Conservation (phyloP, 1,140 invertebrate species). For the Drosophila sucinea region DNA sequence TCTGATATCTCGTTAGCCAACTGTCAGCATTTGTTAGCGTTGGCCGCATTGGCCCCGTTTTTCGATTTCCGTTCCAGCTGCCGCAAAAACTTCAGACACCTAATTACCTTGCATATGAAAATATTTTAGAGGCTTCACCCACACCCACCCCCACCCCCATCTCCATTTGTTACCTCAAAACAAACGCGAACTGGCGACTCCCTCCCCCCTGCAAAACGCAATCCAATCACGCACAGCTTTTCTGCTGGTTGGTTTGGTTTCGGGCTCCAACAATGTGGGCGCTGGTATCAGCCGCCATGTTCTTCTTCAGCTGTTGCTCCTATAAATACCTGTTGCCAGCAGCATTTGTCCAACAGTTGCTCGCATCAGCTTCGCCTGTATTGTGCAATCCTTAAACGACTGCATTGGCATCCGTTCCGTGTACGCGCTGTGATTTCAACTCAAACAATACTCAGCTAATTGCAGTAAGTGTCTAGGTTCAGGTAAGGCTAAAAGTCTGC, state of each 20-base stretch:
- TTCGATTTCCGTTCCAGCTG: constrained; percentile 61
- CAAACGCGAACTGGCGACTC: not conserved
- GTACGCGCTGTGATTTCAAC: constrained; percentile 15
- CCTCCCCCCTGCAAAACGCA: not conserved
- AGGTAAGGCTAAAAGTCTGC: constrained; percentile 26
- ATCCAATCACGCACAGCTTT: constrained; percentile 21
- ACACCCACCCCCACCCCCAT: constrained; percentile 16
- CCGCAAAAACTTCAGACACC: constrained; percentile 60
- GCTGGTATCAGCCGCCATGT: constrained; percentile 27
- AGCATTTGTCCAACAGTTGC: constrained; percentile 40
- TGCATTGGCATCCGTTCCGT: constrained; percentile 9
- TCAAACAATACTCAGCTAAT: constrained; percentile 42
- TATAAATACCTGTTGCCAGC: constrained; percentile 59
- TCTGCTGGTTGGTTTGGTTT: constrained; percentile 8
- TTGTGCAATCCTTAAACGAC: constrained; percentile 8
- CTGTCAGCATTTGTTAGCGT: constrained; percentile 74
- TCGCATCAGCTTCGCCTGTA: constrained; percentile 22
- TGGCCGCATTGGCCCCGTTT: constrained; percentile 35
- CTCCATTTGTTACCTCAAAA: not conserved
- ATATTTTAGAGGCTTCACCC: constrained; percentile 71
- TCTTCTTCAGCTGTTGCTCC: constrained; percentile 40
- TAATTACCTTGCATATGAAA: constrained; percentile 77
- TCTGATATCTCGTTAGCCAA: constrained; percentile 74
- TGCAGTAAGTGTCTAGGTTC: constrained; percentile 5
- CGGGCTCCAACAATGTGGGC: constrained; percentile 8